phyloP scores from a whole-genome alignment of 2,113 vertebrate genomes.

The Corythaixoides concolor region DNA sequence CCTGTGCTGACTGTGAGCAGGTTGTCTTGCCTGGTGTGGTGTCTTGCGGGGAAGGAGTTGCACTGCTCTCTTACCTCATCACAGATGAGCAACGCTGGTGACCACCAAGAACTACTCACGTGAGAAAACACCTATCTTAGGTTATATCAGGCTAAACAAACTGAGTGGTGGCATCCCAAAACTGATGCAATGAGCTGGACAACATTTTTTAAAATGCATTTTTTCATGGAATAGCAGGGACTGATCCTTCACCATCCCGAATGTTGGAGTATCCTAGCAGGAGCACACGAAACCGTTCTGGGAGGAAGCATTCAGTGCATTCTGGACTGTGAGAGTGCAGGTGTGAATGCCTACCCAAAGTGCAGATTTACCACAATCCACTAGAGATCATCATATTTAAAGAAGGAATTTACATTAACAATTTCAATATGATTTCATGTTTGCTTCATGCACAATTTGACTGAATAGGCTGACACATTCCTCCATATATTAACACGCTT shows the following conservation, averaged over 20 bases:
- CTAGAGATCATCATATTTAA: not conserved
- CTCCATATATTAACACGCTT: not conserved
- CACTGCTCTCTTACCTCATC: not conserved
- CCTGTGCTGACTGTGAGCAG: not conserved
- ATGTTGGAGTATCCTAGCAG: not conserved
- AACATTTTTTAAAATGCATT: not conserved
- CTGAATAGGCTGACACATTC: not conserved
- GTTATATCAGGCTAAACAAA: constrained; percentile 2
- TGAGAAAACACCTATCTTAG: not conserved
- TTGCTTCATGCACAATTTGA: not conserved
- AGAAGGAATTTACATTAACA: constrained; percentile 29
- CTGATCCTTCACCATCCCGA: not conserved
- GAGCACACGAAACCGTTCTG: not conserved
- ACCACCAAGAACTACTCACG: not conserved
- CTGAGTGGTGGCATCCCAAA: not conserved
- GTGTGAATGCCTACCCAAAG: constrained; percentile 7
- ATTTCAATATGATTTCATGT: constrained; percentile 15
- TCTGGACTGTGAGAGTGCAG: not conserved
- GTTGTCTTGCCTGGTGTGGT: not conserved
- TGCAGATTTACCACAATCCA: not conserved
- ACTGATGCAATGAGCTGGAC: not conserved
- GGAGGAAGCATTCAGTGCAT: not conserved
- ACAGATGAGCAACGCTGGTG: not conserved
- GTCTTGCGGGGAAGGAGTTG: not conserved
- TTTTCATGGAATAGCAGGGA: not conserved